phyloP scores from a whole-genome alignment of 2,113 vertebrate species.

The Nothocercus julius region DNA sequence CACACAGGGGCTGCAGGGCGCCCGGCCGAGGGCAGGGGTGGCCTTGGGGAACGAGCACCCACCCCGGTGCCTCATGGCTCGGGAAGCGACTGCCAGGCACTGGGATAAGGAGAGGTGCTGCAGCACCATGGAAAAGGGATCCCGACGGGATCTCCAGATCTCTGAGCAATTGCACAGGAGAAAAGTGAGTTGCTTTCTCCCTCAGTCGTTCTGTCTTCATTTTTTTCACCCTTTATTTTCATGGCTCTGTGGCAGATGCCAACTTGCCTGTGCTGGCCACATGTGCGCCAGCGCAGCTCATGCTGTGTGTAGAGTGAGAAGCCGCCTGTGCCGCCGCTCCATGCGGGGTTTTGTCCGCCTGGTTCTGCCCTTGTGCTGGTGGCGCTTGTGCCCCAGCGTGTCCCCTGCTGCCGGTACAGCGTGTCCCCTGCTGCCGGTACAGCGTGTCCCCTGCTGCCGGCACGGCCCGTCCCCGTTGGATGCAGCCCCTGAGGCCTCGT shows the following conservation, averaged over 20 bases:
- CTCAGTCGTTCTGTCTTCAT: not conserved
- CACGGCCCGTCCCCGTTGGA: not conserved
- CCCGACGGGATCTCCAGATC: not conserved
- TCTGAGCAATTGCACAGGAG: not conserved
- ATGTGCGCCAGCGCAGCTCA: too few species aligned
- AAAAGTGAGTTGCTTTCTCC: not conserved
- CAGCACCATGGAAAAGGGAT: not conserved
- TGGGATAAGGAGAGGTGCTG: not conserved
- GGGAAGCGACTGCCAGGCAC: constrained; percentile 8
- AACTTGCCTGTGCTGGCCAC: not conserved
- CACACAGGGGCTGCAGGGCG: not conserved
- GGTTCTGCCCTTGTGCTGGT: constrained; percentile 17
- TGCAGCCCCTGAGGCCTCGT: constrained; percentile 39
- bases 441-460: not conserved
- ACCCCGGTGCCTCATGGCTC: not conserved
- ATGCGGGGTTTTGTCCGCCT: not conserved
- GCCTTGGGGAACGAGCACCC: not conserved
- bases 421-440: not conserved
- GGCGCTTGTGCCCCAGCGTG: constrained; percentile 7
- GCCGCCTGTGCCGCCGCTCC: not conserved
- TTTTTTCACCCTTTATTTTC: not conserved
- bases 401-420: not conserved
- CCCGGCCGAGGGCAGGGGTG: not conserved
- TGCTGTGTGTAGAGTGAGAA: not conserved
- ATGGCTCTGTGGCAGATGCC: not conserved